phyloP scores from a whole-genome alignment of 2,113 vertebrate genomes.

The Bufo bufo region DNA sequence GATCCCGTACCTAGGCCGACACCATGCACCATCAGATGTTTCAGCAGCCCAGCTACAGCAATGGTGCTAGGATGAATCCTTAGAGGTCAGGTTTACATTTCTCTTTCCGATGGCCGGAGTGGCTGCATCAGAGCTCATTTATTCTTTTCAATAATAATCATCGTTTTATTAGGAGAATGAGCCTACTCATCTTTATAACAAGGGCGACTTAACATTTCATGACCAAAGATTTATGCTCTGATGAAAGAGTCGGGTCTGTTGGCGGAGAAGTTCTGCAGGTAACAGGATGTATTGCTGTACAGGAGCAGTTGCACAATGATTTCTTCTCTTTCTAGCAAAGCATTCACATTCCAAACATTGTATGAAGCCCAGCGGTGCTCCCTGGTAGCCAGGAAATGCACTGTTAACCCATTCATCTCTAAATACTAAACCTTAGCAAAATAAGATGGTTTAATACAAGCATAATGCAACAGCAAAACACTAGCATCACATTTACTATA shows the following conservation, averaged over 20 bases:
- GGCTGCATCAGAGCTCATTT: no score
- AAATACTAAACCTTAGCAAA: not conserved
- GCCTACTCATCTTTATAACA: not conserved
- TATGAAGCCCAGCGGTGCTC: not conserved
- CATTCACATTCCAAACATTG: slow-evolving; percentile 13
- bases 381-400: not conserved
- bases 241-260: not conserved
- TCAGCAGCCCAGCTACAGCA: no score
- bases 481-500: no score
- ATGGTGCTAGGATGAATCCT: no score
- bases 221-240: not conserved
- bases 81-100: no score
- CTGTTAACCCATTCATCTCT: not conserved
- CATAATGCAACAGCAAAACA: no score
- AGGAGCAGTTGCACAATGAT: not conserved
- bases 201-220: not conserved
- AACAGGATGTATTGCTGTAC: not conserved
- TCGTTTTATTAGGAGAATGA: no score
- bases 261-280: not conserved
- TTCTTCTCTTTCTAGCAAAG: not conserved
- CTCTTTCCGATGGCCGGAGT: no score
- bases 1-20: no score
- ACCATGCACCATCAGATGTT: no score
- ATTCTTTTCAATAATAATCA: no score
- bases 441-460: no score